A percentile compares a stretch with the other conserved stretches of the same genome.
Conservation (phyloP, 2,888 invertebrate species). For the Dryococelus australis region DNA sequence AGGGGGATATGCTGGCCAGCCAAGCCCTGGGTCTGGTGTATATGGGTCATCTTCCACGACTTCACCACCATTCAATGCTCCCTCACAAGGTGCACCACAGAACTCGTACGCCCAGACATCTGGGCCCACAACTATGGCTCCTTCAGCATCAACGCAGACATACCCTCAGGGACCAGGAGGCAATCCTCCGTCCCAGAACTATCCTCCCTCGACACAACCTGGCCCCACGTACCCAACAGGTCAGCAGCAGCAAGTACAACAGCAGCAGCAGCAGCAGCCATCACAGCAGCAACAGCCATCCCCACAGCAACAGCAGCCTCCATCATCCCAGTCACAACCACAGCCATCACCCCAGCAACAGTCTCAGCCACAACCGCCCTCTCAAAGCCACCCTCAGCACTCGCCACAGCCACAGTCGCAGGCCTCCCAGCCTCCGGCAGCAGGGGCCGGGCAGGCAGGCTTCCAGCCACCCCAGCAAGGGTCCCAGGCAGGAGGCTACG, state of each 20-base stretch:
- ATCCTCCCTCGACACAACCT: slow-evolving; percentile 68
- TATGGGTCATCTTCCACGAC: slow-evolving; percentile 56
- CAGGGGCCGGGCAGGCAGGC: slow-evolving; percentile 56
- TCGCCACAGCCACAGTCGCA: slow-evolving; percentile 55
- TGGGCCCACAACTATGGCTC: slow-evolving; percentile 55
- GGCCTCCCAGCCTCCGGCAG: slow-evolving; percentile 50
- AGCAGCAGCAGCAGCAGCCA: slow-evolving; percentile 37
- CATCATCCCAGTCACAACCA: slow-evolving; percentile 55
- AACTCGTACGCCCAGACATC: slow-evolving; percentile 53
- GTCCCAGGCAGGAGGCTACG: slow-evolving; percentile 44
- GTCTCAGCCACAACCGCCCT: slow-evolving; percentile 39
- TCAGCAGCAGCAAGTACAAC: slow-evolving; percentile 26
- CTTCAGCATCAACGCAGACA: slow-evolving; percentile 62
- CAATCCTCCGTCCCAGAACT: slow-evolving; percentile 52
- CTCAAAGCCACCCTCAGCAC: slow-evolving; percentile 40
- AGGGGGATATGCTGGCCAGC: slow-evolving; percentile 63
- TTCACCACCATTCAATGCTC: slow-evolving; percentile 56
- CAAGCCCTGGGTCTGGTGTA: slow-evolving; percentile 60
- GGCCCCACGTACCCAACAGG: slow-evolving; percentile 47
- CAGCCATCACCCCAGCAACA: slow-evolving; percentile 47
- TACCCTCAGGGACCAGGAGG: slow-evolving; percentile 64
- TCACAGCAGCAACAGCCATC: slow-evolving; percentile 55
- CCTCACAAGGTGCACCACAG: slow-evolving; percentile 47
- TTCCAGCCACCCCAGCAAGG: slow-evolving; percentile 46
- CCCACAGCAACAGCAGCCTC: slow-evolving; percentile 54